A percentile compares a stretch with the other conserved stretches of the same genome.
These are phyloP conservation scores for Hoplodrina ambigua DNA, from an alignment of 2,888 invertebrate species.

Conservation along the genomic window DNA sequence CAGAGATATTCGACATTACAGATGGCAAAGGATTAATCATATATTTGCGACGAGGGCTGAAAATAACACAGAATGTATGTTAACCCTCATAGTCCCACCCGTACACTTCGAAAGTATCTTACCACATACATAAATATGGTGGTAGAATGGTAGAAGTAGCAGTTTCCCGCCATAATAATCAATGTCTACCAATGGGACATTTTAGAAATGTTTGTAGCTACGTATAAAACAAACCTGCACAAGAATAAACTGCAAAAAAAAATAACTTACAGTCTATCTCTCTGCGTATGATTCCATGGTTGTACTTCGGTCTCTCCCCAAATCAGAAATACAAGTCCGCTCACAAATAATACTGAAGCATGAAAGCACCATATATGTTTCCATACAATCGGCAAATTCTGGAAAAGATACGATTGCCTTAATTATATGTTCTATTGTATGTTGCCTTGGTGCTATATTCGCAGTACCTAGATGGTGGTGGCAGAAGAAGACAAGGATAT, in stretches of 20 bases:
- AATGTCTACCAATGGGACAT: too few species aligned
- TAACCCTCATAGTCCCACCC: background rate
- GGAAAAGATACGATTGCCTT: conserved; percentile 41
- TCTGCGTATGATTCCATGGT: conserved; percentile 78
- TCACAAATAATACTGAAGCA: conserved; percentile 76
- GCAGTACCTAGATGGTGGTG: background rate
- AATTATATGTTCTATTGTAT: background rate
- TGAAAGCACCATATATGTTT: conserved; percentile 87
- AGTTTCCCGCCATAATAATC: too few species aligned
- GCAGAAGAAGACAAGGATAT: background rate
- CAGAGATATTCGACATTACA: conserved; percentile 83
- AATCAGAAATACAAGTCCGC: conserved; percentile 80
- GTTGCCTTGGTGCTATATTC: background rate
- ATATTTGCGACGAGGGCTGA: conserved; percentile 69
- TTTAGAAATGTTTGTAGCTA: too few species aligned
- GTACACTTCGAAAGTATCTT: too few species aligned
- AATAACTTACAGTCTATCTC: conserved; percentile 39
- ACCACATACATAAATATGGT: too few species aligned
- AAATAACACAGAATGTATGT: conserved; percentile 34
- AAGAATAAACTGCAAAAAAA: background rate
- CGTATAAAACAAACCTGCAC: background rate
- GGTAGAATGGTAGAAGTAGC: too few species aligned
- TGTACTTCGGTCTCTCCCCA: conserved; percentile 84
- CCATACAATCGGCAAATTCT: conserved; percentile 80
- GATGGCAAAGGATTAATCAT: conserved; percentile 71